Conservation (phyloP, 2,113 vertebrate genomes). For the Caloenas nicobarica region DNA sequence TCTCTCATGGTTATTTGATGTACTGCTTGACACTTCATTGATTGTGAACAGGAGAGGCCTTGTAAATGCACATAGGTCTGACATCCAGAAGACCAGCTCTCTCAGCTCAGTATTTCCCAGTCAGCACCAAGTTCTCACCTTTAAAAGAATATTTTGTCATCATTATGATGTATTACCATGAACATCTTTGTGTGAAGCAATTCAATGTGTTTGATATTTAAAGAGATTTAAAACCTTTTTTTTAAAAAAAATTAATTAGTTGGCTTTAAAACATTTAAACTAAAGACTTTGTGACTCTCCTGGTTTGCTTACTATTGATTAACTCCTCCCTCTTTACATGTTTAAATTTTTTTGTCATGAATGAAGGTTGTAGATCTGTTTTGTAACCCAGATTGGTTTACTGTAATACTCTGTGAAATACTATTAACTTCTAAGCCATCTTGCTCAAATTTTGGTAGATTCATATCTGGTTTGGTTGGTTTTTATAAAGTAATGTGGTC, state of each 20-base stretch:
- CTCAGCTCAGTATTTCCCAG: not conserved
- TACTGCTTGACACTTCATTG: not conserved
- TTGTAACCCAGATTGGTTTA: not conserved
- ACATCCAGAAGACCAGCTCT: not conserved
- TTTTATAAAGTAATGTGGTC: not conserved
- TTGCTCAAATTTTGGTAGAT: not conserved
- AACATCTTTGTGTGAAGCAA: not conserved
- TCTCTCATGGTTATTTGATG: not conserved
- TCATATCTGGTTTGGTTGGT: rapidly evolving
- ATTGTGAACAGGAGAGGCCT: not conserved
- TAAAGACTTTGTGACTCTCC: not conserved
- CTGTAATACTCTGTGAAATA: not conserved
- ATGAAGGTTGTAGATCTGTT: not conserved
- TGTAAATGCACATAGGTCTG: not conserved
- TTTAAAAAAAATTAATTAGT: not conserved
- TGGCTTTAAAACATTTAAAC: not conserved
- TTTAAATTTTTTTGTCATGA: not conserved
- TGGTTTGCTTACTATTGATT: not conserved
- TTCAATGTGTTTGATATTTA: not conserved
- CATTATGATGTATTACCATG: rapidly evolving
- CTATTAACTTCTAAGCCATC: rapidly evolving
- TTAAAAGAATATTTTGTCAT: not conserved
- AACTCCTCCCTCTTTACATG: too few species aligned
- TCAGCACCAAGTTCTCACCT: not conserved
- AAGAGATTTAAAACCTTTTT: not conserved